Conservation (phyloP, 1,140 invertebrate genomes). For the Lerema accius region DNA sequence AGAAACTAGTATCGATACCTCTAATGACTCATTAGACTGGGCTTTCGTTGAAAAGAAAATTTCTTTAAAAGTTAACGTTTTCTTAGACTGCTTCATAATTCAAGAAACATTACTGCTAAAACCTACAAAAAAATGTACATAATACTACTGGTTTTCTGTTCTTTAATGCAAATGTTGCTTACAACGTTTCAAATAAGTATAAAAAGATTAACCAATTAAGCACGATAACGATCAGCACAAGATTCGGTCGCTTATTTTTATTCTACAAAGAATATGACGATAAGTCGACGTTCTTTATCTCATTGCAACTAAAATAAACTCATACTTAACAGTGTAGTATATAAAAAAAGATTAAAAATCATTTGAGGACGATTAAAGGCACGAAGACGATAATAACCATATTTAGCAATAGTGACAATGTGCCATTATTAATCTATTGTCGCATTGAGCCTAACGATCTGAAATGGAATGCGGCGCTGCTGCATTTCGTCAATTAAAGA, state of each 20-base stretch:
- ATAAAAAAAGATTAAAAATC: constrained; percentile 10
- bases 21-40: constrained; percentile 63
- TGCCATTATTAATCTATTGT: constrained; percentile 57
- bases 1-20: constrained; percentile 67
- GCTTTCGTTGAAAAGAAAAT: constrained; percentile 25
- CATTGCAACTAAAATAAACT: constrained; percentile 10
- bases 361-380: constrained; percentile 5
- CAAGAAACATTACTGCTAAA: no score
- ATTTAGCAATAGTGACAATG: constrained; percentile 41
- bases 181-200: not conserved
- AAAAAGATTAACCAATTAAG: not conserved
- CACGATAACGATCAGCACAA: not conserved
- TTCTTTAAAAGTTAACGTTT: constrained; percentile 10
- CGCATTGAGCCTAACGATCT: constrained; percentile 65
- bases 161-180: not conserved
- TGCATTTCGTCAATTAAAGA: constrained; percentile 77
- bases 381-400: not conserved
- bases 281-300: constrained; percentile 2
- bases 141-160: no score
- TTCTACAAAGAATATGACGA: not conserved
- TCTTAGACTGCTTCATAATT: not conserved
- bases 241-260: constrained; percentile 1
- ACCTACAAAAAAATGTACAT: no score
- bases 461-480: constrained; percentile 56
- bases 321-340: constrained; percentile 1